A percentile compares a stretch with the other conserved stretches of the same genome.
These are phyloP conservation scores for Pitangus sulphuratus DNA, from an alignment of 2,797 vertebrate species.

Conservation along the genomic window DNA sequence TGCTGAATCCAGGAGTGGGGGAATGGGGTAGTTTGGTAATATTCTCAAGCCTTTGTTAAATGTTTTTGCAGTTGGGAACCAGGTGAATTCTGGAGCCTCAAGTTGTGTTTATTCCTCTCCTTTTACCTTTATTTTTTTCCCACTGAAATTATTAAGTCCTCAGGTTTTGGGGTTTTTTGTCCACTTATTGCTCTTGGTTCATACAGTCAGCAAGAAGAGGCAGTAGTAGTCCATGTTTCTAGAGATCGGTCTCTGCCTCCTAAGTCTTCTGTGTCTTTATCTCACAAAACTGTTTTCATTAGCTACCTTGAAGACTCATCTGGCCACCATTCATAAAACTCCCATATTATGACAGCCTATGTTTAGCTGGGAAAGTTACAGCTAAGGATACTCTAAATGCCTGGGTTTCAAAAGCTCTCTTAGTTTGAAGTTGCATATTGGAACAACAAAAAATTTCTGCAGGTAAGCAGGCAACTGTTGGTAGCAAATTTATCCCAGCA, in stretches of 20 bases:
- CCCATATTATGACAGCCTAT: rapidly evolving
- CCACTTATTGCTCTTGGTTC: not conserved
- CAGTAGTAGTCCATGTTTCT: not conserved
- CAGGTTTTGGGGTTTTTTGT: not conserved
- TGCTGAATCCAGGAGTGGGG: not conserved
- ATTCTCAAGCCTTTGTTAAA: not conserved
- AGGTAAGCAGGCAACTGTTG: not conserved
- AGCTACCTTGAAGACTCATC: not conserved
- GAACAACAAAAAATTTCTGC: not conserved
- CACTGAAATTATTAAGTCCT: not conserved
- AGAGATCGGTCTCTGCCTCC: not conserved
- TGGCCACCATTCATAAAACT: not conserved
- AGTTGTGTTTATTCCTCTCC: not conserved
- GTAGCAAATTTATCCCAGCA: not conserved
- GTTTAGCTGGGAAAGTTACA: not conserved
- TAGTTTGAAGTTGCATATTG: not conserved
- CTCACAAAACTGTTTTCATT: not conserved
- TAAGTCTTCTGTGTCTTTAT: not conserved
- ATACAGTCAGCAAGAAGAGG: not conserved
- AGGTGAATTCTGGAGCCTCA: not conserved
- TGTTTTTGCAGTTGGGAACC: not conserved
- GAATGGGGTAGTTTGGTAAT: not conserved
- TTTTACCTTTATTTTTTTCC: not conserved
- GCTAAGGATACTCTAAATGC: not conserved
- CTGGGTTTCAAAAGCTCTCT: not conserved